Percentiles rank a stretch among this genome's conserved stretches.
These are phyloP conservation scores for Hirtodrosophila cameraria DNA, from an alignment of 2,888 invertebrate species.

Conservation along the genomic window DNA sequence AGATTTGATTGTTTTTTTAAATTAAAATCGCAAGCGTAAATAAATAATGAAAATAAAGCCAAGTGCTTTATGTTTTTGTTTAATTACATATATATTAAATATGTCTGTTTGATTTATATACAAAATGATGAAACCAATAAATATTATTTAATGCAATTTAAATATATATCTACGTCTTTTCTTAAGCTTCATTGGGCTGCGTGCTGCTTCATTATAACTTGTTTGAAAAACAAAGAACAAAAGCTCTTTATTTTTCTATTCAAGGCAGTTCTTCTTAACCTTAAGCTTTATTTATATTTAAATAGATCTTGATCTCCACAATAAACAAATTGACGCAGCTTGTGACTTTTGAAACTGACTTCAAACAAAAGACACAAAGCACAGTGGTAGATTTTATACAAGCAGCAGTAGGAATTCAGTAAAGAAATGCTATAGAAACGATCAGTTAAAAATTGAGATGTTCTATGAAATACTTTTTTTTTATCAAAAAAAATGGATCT, in stretches of 20 bases:
- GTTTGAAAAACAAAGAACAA: background rate
- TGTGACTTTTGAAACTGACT: constrained; percentile 51
- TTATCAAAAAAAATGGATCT: no score
- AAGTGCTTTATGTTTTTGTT: constrained; percentile 32
- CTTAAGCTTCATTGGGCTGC: background rate
- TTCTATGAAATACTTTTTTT: no score
- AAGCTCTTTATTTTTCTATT: background rate
- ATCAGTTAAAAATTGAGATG: no score
- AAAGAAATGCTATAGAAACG: no score
- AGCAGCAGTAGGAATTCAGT: no score
- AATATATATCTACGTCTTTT: constrained; percentile 4
- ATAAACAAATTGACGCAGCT: constrained; percentile 42
- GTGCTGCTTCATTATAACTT: no score
- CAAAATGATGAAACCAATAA: constrained; percentile 69
- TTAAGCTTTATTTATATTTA: background rate
- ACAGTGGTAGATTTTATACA: no score
- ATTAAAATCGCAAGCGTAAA: constrained; percentile 34
- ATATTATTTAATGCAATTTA: constrained; percentile 77
- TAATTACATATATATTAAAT: constrained; percentile 30
- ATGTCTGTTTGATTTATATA: constrained; percentile 53
- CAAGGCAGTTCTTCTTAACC: background rate
- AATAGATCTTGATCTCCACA: constrained; percentile 1
- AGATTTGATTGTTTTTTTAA: constrained; percentile 20
- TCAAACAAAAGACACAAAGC: constrained; percentile 5
- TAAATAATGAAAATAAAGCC: constrained; percentile 19